Base-by-base conservation (phyloP, 2,888 invertebrate genomes). In the Stomorhina lunata region DNA sequence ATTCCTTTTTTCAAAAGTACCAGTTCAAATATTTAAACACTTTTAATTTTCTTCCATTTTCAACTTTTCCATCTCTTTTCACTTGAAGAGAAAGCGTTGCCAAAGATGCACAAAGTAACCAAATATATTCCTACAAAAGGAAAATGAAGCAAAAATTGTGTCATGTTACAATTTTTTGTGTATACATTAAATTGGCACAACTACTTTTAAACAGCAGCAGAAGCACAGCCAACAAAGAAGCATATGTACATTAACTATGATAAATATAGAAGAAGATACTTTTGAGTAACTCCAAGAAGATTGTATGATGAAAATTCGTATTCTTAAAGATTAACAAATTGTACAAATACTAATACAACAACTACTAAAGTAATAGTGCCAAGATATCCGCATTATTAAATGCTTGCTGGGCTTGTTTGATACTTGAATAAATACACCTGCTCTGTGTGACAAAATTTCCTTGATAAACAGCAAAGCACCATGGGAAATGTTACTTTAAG, bases 141-240 rank as follows among this genome's bases (percentile, higher is more conserved):
- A 34, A 2, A 20, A 17, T 12, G 3, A 48, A 12, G 17, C 50
- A 53, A 66, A 48, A 66, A 66, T 9, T 48, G 65, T 66, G 65
- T 50, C 65, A 48, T 66, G 48, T 50, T 48, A 22, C 48, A 66
- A 7, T 34, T 48, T 34, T 48, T 34, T 48, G 20, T 32, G 32
- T 17, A 17, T 15, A 40, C 29, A 63, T 63, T 17, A 63, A 45
- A 63, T 45, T 63, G 63, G 63, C 63, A 45, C 20, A 48, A 32
- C 48, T n/a, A n/a, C n/a, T n/a, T 34, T n/a, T 50, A 66, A 34
- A 32, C 29, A 25, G 50, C 17, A 50, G 22, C 32, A 65, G 32
- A 3, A 22, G 12, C 22, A 22, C 1, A 2, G 12, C 10, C 5
- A 22, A 48, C 22, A 12, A 22, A 29, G n/a, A n/a, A n/a, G n/a